These are phyloP conservation scores for Dolichomitus sp. DNA, from an alignment of 2,888 invertebrate genomes.

Conservation along the genomic window DNA sequence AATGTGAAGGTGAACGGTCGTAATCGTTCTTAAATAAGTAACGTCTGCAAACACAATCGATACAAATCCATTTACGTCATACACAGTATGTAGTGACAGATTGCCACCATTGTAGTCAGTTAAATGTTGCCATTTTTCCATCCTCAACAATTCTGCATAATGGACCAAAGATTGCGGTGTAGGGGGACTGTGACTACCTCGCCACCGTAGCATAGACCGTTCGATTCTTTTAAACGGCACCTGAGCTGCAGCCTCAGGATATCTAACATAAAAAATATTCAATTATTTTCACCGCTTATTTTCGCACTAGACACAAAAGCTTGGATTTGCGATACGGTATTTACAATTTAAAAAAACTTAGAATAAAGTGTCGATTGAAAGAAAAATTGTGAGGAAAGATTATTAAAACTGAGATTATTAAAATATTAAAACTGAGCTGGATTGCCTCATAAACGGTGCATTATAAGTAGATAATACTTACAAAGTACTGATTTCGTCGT, in stretches of 20 bases:
- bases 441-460: too few species aligned
- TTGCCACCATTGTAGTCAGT: neutral
- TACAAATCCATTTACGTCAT: neutral
- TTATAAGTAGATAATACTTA: too few species aligned
- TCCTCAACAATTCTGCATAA: constrained; percentile 2
- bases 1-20: neutral
- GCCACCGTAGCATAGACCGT: constrained; percentile 17
- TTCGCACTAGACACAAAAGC: too few species aligned
- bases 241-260: neutral
- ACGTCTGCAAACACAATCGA: constrained; percentile 12
- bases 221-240: constrained; percentile 4
- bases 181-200: neutral
- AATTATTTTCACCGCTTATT: neutral
- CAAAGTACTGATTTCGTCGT: too few species aligned
- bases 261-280: constrained; percentile 9
- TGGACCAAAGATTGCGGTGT: constrained; percentile 4
- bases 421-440: too few species aligned
- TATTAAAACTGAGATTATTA: too few species aligned
- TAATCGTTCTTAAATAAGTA: constrained; percentile 3
- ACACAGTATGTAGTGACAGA: neutral
- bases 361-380: too few species aligned
- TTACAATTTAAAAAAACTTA: too few species aligned
- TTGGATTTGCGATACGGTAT: too few species aligned
- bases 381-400: too few species aligned
- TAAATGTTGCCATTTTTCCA: constrained; percentile 9